Evolutionary conservation across 1,140 invertebrate species (phyloP), one percentile per base, ranked within the genome.

Genomic region (Zaprionus lachaisei): DNA sequence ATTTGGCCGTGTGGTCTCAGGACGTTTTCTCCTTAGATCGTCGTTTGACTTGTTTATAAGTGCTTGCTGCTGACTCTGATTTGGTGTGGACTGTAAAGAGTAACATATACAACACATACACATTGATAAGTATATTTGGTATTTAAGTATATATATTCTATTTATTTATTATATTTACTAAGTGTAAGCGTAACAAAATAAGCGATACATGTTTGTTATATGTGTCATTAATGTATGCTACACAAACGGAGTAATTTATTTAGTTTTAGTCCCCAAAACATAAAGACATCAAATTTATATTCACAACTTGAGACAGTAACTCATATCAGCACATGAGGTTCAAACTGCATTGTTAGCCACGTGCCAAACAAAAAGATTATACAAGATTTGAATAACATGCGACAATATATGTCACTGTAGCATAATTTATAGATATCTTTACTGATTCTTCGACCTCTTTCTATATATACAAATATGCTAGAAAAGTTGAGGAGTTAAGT

Each of bases 1-100:
- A 94, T 99, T 99, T 81, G 96, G 96, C 91, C 96, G 94, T 79
- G 94, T 93, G 71, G 94, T 94, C 87, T 96, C 95, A 70, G 94
- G 93, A 91, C 95, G 93, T 92, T 95, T 96, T 91, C 95, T 94
- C 80, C 95, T 93, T 80, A 95, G 94, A 91, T 95, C 95, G 81
- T 95, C 94, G 77, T 92, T 92, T 81, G 92, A 92, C 85, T 92
- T 92, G 81, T 92, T 92, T 77, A 91, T 83, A 79, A 92, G 77
- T 80, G 85, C 83, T 79, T 92, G 89, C 80, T 92, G 92, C 78
- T 91, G 86, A 83, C 89, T 92, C 76, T 85, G 91, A 82, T 92
- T 91, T 91, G 89, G 91, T 83, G 87, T 85, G 77, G 89, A 90
- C 91, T 92, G 89, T 73, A 92, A 92, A 81, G 54, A 90, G 73